These are phyloP conservation scores for Trissolcus basalis DNA, from an alignment of 1,140 invertebrate species.

Conservation along the genomic window DNA sequence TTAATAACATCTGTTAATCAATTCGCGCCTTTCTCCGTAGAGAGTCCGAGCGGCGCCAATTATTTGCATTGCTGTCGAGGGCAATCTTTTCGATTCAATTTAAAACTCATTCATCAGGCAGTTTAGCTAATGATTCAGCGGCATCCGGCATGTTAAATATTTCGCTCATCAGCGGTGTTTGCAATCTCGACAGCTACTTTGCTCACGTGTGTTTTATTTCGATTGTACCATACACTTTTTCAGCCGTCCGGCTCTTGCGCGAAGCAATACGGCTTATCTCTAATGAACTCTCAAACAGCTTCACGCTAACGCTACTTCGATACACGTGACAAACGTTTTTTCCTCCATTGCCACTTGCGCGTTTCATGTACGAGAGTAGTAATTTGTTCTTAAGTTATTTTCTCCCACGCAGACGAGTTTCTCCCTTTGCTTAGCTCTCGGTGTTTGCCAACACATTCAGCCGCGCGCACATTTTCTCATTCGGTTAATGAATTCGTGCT, in stretches of 20 bases:
- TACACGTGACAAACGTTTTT: conserved; percentile 41
- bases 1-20: background rate
- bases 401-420: conserved; percentile 32
- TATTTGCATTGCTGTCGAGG: no score
- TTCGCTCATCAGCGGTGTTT: no score
- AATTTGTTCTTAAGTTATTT: conserved; percentile 39
- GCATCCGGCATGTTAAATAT: no score
- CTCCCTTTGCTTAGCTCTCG: conserved; percentile 23
- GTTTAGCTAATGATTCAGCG: no score
- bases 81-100: no score
- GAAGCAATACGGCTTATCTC: conserved; percentile 28
- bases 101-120: no score
- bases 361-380: conserved; percentile 31
- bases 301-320: conserved; percentile 34
- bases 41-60: no score
- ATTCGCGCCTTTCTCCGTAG: background rate
- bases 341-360: conserved; percentile 20
- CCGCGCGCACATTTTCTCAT: conserved; percentile 2
- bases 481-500: conserved; percentile 55
- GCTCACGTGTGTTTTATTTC: background rate
- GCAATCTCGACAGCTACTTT: background rate
- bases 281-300: conserved; percentile 39
- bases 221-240: no score
- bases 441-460: background rate
- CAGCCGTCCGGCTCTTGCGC: no score